These are phyloP conservation scores for Eptatretus burgeri DNA, from an alignment of 2,113 vertebrate species.

Conservation along the genomic window DNA sequence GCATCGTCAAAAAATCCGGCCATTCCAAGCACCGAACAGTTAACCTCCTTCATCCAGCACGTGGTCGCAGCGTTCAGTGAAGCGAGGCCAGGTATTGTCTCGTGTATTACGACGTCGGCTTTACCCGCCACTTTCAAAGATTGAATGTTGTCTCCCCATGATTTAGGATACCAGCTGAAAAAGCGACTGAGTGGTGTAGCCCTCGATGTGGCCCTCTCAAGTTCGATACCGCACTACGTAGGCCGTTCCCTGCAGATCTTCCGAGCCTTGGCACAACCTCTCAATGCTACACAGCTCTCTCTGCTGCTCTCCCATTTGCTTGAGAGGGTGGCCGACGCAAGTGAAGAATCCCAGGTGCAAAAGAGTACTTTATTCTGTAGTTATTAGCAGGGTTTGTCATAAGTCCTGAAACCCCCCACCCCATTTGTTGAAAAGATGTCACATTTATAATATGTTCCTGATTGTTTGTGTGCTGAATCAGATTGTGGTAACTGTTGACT, in stretches of 20 bases:
- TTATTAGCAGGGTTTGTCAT: too few relatives aligned
- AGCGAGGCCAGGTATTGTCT: slow-evolving; percentile 52
- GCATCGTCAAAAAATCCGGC: slow-evolving; percentile 92
- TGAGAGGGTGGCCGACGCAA: slow-evolving; percentile 84
- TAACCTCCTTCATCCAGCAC: slow-evolving; percentile 70
- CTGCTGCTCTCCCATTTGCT: slow-evolving; percentile 75
- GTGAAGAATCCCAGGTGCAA: slow-evolving; percentile 79
- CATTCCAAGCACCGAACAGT: slow-evolving; percentile 73
- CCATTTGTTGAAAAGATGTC: too few relatives aligned
- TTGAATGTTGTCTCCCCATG: not conserved
- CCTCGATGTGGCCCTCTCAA: slow-evolving; percentile 71
- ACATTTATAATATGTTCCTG: too few relatives aligned
- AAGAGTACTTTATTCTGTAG: too few relatives aligned
- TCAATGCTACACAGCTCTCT: slow-evolving; percentile 61
- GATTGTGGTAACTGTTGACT: too few relatives aligned
- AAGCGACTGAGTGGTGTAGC: slow-evolving; percentile 81
- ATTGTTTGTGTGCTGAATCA: too few relatives aligned
- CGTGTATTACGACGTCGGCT: not conserved
- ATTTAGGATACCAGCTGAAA: slow-evolving; percentile 68
- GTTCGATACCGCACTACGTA: slow-evolving; percentile 76
- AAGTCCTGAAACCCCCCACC: too few relatives aligned
- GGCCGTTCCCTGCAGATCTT: slow-evolving; percentile 94
- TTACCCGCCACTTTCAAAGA: too few relatives aligned
- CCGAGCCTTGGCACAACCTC: slow-evolving; percentile 60
- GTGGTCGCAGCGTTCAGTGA: slow-evolving; percentile 83